phyloP scores from a whole-genome alignment of 2,888 invertebrate species.

The Nymphalis polychloros region DNA sequence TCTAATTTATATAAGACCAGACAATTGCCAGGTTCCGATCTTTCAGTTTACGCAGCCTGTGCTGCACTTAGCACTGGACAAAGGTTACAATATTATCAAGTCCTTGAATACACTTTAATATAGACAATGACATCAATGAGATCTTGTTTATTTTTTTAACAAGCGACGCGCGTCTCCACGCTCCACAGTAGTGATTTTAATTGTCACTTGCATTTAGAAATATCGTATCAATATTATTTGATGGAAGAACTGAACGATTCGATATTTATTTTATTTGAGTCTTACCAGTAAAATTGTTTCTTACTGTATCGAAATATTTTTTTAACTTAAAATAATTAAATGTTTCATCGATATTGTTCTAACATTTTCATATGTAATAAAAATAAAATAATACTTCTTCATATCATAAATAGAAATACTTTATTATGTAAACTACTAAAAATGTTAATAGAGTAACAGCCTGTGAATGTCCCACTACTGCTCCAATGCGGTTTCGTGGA shows the following conservation, averaged over 20 bases:
- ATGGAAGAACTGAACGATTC: background rate
- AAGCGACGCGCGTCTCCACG: conserved; percentile 31
- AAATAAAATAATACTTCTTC: too few species aligned
- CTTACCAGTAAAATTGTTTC: too few species aligned
- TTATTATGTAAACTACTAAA: too few species aligned
- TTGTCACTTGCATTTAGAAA: conserved; percentile 17
- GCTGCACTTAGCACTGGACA: conserved; percentile 1
- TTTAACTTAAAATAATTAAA: too few species aligned
- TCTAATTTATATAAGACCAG: conserved; percentile 8
- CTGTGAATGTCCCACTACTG: too few species aligned
- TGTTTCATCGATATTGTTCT: too few species aligned
- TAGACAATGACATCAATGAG: conserved; percentile 43
- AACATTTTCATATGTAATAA: too few species aligned
- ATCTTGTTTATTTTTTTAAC: conserved; percentile 42
- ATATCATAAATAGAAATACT: too few species aligned
- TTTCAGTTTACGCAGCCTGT: conserved; percentile 8
- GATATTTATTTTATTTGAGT: too few species aligned
- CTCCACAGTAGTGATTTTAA: conserved; percentile 23
- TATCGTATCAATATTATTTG: background rate
- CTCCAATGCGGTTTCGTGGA: too few species aligned
- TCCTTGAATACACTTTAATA: conserved; percentile 45
- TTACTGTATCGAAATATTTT: too few species aligned
- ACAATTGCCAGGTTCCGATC: conserved; percentile 17
- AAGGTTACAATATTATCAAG: conserved; percentile 23
- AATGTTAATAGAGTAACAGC: too few species aligned